Evolutionary conservation across 2,888 invertebrate species (phyloP).

Genomic region (Myopa tessellatipennis): DNA sequence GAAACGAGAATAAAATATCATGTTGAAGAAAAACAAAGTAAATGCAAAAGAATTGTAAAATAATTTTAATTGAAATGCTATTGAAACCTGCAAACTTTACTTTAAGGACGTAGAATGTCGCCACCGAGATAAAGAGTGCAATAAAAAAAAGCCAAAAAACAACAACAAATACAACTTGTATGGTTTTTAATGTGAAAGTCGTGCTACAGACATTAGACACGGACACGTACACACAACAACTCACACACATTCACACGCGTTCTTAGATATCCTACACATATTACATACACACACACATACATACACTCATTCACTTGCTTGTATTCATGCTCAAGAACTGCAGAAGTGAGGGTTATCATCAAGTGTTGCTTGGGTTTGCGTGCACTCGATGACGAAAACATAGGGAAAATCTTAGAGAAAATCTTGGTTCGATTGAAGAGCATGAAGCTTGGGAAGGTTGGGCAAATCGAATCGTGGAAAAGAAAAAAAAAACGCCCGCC

Average conservation of each 20-base stretch:
- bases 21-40: not conserved
- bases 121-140: too few species aligned
- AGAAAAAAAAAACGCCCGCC: not conserved
- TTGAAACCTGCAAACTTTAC: too few species aligned
- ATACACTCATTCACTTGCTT: not conserved
- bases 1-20: not conserved
- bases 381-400: not conserved
- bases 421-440: not conserved
- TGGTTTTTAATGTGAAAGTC: constrained; percentile 13
- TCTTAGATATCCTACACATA: too few species aligned
- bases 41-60: not conserved
- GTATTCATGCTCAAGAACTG: not conserved
- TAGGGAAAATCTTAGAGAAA: not conserved
- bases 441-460: not conserved
- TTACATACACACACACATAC: not conserved
- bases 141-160: too few species aligned
- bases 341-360: constrained; percentile 17
- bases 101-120: too few species aligned
- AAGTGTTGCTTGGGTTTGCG: constrained; percentile 3
- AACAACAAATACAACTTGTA: too few species aligned
- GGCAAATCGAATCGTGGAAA: not conserved
- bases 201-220: constrained; percentile 11
- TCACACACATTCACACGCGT: not conserved
- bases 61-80: not conserved
- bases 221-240: not conserved